Evolutionary conservation across 1,140 invertebrate species (phyloP).

Genomic region (Pseudomyrmex dendroicus): DNA sequence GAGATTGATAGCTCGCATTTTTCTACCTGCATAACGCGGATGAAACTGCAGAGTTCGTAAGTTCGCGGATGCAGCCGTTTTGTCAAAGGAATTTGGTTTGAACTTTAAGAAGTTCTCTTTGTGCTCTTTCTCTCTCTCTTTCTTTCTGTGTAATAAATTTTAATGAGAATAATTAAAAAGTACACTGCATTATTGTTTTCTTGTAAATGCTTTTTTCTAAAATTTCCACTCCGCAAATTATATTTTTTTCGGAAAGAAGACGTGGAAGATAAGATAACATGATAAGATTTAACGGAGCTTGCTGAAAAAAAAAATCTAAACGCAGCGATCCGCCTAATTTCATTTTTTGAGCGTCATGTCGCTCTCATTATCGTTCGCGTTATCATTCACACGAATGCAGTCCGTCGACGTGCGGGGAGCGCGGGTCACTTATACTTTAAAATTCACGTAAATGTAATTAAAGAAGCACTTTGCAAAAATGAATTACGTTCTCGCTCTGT

Average conservation of each 20-base stretch:
- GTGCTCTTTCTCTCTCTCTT: too few species aligned
- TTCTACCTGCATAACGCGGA: slow-evolving; percentile 33
- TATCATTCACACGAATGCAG: slow-evolving; percentile 4
- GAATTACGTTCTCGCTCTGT: slow-evolving; percentile 24
- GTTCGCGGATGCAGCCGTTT: not conserved
- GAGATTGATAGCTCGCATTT: slow-evolving; percentile 56
- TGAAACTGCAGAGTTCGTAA: not conserved
- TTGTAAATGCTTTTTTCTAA: too few species aligned
- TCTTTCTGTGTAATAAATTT: too few species aligned
- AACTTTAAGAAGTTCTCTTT: not conserved
- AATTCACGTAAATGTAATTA: slow-evolving; percentile 25
- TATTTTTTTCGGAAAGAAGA: not conserved
- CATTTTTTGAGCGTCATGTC: not conserved
- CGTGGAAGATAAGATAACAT: not conserved
- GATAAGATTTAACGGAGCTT: not conserved
- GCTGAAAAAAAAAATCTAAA: not conserved
- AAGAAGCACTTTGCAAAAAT: slow-evolving; percentile 18
- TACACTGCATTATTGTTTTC: too few species aligned
- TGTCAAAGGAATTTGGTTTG: not conserved
- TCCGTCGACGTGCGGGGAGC: too few species aligned
- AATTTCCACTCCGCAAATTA: slow-evolving; percentile 1
- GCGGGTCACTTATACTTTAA: not conserved
- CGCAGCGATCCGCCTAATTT: slow-evolving; percentile 7
- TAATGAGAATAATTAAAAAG: too few species aligned
- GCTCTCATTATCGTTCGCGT: slow-evolving; percentile 5